Evolutionary conservation across 2,113 vertebrate species (phyloP).

Genomic region (Triplophysa rosa): DNA sequence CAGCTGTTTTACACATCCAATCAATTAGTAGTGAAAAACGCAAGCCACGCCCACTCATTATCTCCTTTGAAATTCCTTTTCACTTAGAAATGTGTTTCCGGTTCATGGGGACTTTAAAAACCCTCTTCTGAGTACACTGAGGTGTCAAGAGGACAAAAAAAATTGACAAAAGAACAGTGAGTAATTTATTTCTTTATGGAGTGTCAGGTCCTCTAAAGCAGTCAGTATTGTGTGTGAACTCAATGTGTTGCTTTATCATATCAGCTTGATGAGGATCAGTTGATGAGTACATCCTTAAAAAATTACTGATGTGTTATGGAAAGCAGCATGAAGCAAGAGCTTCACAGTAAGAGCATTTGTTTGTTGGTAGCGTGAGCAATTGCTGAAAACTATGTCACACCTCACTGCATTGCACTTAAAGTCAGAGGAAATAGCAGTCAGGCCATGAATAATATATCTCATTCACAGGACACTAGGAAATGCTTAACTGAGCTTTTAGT

Average conservation of each 20-base stretch:
- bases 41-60: no score
- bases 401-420: constrained; percentile 8
- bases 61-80: no score
- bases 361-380: background rate
- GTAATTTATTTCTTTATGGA: background rate
- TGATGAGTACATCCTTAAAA: background rate
- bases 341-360: background rate
- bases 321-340: background rate
- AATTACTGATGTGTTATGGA: background rate
- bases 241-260: background rate
- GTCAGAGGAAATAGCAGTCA: background rate
- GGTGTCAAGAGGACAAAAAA: no score
- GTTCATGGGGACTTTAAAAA: no score
- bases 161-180: background rate
- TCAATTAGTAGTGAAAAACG: no score
- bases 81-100: no score
- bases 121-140: no score
- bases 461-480: constrained; percentile 17
- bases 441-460: constrained; percentile 8
- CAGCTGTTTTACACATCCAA: no score
- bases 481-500: background rate
- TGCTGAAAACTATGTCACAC: background rate
- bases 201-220: background rate
- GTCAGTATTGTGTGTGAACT: background rate
- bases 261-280: background rate